Conservation (phyloP, 2,797 vertebrate genomes). For the Nasua narica region DNA sequence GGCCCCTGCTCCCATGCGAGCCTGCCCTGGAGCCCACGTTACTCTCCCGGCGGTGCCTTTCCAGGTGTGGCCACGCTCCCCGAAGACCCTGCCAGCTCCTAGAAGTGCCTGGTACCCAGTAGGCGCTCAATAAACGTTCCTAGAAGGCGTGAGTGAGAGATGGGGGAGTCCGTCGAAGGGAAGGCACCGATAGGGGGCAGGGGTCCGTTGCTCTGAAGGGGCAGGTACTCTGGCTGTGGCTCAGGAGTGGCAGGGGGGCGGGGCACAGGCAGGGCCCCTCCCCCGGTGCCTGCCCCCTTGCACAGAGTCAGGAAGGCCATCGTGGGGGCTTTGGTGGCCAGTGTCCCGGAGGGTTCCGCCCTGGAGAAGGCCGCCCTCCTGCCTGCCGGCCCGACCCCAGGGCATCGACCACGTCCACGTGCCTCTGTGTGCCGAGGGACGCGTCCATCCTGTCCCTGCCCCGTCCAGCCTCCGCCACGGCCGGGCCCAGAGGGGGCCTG, state of each 20-base stretch:
- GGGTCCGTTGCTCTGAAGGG: not conserved
- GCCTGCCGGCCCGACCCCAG: accelerated
- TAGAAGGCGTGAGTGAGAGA: accelerated
- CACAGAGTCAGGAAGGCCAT: not conserved
- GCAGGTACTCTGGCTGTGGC: accelerated
- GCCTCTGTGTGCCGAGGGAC: too few species aligned
- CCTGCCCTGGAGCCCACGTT: not conserved
- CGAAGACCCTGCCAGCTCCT: not conserved
- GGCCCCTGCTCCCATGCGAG: accelerated
- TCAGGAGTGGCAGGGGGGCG: accelerated
- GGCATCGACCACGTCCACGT: too few species aligned
- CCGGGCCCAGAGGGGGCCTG: not conserved
- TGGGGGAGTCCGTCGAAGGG: accelerated
- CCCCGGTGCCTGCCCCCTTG: not conserved
- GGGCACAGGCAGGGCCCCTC: not conserved
- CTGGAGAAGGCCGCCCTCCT: accelerated
- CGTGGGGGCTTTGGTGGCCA: accelerated
- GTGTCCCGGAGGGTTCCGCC: not conserved
- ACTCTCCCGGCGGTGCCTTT: not conserved
- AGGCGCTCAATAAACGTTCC: not conserved
- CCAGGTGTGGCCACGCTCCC: not conserved
- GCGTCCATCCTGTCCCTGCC: not conserved
- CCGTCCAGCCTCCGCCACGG: accelerated
- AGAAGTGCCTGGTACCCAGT: not conserved
- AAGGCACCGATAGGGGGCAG: too few species aligned